These are phyloP conservation scores for Trichoplax adhaerens DNA, from an alignment of 37 sponge, comb jelly and placozoan genomes.

Conservation along the genomic window DNA sequence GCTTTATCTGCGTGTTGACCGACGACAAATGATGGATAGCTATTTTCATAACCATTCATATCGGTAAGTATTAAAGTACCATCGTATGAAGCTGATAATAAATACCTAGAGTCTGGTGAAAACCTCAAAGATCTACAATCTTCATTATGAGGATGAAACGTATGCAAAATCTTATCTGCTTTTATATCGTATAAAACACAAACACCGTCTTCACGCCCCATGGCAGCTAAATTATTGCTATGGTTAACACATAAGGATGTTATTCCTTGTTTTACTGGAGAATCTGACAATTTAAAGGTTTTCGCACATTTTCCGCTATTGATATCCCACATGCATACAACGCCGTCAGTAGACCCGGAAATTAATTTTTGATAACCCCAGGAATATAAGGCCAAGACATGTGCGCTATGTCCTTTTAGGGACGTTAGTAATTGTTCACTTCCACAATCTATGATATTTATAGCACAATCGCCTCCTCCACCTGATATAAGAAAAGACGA, in stretches of 20 bases:
- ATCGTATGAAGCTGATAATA: constrained; percentile 70
- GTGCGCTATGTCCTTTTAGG: constrained; percentile 34
- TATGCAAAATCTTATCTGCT: not conserved
- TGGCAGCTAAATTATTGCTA: constrained; percentile 4
- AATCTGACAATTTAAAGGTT: constrained; percentile 1
- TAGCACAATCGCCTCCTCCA: constrained; percentile 32
- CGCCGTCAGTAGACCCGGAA: constrained; percentile 45
- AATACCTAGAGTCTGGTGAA: constrained; percentile 12
- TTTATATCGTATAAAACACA: constrained; percentile 23
- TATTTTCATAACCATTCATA: constrained; percentile 1
- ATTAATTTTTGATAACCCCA: constrained; percentile 8
- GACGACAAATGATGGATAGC: constrained; percentile 16
- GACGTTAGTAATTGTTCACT: constrained; percentile 7
- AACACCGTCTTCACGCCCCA: constrained; percentile 24
- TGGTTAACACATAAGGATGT: constrained; percentile 9
- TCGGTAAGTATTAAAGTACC: constrained; percentile 23
- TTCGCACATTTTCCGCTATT: not conserved
- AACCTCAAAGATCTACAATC: constrained; percentile 36
- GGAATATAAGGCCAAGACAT: constrained; percentile 30
- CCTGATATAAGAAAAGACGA: constrained; percentile 30
- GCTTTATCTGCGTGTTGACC: constrained; percentile 56
- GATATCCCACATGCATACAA: constrained; percentile 50
- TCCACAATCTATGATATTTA: constrained; percentile 30
- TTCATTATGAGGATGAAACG: constrained; percentile 15
- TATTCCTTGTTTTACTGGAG: not conserved